A percentile compares a stretch with the other conserved stretches of the same genome.
Evolutionary conservation across 2,888 invertebrate species (phyloP).

Genomic region (Megaustenia siamemsis): DNA sequence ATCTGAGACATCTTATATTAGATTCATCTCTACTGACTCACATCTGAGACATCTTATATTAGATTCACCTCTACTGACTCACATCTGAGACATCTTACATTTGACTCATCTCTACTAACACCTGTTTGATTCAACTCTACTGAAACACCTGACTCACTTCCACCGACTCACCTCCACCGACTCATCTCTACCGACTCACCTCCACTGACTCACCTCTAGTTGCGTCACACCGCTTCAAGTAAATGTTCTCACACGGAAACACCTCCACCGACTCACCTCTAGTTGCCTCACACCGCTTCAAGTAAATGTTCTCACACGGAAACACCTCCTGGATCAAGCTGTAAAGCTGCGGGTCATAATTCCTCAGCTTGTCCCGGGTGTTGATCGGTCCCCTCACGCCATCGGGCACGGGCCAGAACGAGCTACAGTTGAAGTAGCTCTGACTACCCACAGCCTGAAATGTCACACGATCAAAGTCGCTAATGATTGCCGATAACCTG

Average conservation of each 20-base stretch:
- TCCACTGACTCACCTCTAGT: constrained; percentile 62
- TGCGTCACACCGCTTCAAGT: constrained; percentile 63
- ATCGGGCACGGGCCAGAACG: constrained; percentile 59
- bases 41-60: no score
- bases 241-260: constrained; percentile 68
- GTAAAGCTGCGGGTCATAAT: constrained; percentile 64
- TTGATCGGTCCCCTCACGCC: constrained; percentile 64
- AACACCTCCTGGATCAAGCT: constrained; percentile 63
- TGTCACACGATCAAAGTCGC: no score
- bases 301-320: constrained; percentile 67
- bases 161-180: no score
- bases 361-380: constrained; percentile 62
- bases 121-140: no score
- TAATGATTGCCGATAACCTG: no score
- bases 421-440: constrained; percentile 68
- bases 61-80: no score
- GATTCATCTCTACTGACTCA: no score
- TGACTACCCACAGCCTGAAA: constrained; percentile 68
- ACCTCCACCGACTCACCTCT: constrained; percentile 63
- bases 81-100: no score
- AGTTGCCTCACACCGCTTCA: constrained; percentile 62
- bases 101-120: no score
- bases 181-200: no score
- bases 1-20: no score
- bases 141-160: no score